Conservation (phyloP, 2,797 vertebrate genomes). For the Pseudomugil gertrudae region DNA sequence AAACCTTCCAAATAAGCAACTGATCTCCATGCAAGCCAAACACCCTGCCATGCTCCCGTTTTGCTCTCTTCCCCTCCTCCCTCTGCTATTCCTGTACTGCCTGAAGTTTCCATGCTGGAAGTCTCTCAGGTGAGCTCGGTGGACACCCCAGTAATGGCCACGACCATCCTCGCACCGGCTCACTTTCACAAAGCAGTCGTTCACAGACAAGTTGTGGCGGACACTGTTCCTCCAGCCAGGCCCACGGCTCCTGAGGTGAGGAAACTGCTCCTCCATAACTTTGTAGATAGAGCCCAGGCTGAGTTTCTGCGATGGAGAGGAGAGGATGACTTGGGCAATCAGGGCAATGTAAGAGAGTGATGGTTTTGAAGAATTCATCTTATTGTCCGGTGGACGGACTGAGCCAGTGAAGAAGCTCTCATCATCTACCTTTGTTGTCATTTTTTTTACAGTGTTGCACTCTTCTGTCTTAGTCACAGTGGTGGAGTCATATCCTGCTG, state of each 20-base stretch:
- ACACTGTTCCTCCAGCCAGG: constrained; percentile 76
- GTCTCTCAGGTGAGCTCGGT: constrained; percentile 58
- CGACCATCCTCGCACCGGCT: constrained; percentile 76
- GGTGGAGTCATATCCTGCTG: neutral
- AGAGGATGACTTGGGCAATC: constrained; percentile 78
- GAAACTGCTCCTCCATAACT: constrained; percentile 73
- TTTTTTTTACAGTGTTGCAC: neutral
- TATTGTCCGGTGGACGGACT: neutral
- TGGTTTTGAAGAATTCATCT: constrained; percentile 52
- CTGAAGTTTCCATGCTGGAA: constrained; percentile 77
- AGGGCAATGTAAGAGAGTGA: constrained; percentile 73
- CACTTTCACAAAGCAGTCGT: constrained; percentile 79
- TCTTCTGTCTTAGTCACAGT: neutral
- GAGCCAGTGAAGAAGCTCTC: constrained; percentile 9
- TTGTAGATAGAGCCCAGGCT: constrained; percentile 79
- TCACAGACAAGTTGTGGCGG: constrained; percentile 76
- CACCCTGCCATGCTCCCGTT: neutral
- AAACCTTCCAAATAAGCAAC: constrained; percentile 10
- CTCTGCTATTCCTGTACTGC: constrained; percentile 58
- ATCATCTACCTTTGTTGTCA: neutral
- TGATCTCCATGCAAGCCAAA: constrained; percentile 21
- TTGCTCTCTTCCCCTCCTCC: constrained; percentile 42
- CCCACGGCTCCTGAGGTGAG: constrained; percentile 61
- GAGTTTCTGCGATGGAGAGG: constrained; percentile 70
- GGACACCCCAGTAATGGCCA: constrained; percentile 78